A percentile compares a stretch with the other conserved stretches of the same genome.
Evolutionary conservation across 1,140 invertebrate genomes (phyloP).

Genomic region (Vollenhovia emeryi): DNA sequence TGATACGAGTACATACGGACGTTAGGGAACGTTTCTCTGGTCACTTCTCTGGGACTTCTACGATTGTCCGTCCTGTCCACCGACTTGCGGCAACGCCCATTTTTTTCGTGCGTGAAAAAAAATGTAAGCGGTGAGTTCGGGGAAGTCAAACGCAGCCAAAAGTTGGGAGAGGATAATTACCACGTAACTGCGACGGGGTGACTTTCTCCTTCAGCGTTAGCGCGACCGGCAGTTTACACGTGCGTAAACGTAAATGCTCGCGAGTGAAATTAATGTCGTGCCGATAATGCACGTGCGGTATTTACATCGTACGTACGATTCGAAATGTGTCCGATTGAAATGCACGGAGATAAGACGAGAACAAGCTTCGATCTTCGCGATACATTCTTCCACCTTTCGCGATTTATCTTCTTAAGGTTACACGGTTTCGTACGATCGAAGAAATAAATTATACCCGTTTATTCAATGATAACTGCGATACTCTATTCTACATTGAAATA

Average conservation of each 20-base stretch:
- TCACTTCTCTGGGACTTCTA: neutral
- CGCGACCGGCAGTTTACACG: conserved; percentile 53
- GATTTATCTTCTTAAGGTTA: too few species aligned
- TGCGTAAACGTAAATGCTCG: conserved; percentile 67
- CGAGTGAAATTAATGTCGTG: conserved; percentile 66
- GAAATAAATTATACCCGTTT: too few species aligned
- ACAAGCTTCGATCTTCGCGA: neutral
- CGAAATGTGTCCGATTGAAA: conserved; percentile 57
- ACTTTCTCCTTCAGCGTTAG: conserved; percentile 67
- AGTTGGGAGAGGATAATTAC: conserved; percentile 68
- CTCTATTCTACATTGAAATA: neutral
- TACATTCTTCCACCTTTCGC: neutral
- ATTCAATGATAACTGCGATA: neutral
- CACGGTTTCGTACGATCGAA: too few species aligned
- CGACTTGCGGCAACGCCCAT: neutral
- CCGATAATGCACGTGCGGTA: conserved; percentile 56
- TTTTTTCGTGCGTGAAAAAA: conserved; percentile 40
- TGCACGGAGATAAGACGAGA: conserved; percentile 6
- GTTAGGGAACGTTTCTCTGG: neutral
- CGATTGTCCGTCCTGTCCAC: neutral
- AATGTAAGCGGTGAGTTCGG: conserved; percentile 61
- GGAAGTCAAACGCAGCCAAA: conserved; percentile 67
- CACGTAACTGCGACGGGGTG: conserved; percentile 53
- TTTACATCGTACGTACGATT: conserved; percentile 37
- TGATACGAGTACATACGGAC: neutral